Evolutionary conservation across 2,797 vertebrate species (phyloP).

Genomic region (Etheostoma nigrum): DNA sequence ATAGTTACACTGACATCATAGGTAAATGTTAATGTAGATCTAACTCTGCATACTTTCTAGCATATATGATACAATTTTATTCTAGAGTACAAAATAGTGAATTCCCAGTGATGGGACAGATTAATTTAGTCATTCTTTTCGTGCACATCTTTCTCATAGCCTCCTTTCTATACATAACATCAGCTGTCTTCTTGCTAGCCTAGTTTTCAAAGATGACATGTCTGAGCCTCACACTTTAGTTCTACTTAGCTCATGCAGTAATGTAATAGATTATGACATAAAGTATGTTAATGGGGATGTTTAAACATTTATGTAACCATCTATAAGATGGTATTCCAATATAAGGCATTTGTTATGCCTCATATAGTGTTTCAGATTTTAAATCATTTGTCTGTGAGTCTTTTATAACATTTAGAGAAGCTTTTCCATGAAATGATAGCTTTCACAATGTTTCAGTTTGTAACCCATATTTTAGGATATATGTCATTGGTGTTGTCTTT

Average conservation of each 20-base stretch:
- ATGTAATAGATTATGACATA: conserved; percentile 39
- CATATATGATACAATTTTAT: conserved; percentile 33
- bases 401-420: conserved; percentile 23
- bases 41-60: conserved; percentile 4
- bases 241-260: conserved; percentile 58
- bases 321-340: not conserved
- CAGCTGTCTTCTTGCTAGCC: conserved; percentile 66
- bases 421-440: not conserved
- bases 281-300: conserved; percentile 34
- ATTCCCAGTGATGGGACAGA: conserved; percentile 68
- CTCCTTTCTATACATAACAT: conserved; percentile 77
- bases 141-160: conserved; percentile 69
- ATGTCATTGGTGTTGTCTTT: conserved; percentile 43
- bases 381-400: conserved; percentile 21
- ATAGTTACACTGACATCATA: not conserved
- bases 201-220: conserved; percentile 77
- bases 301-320: conserved; percentile 36
- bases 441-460: conserved; percentile 10
- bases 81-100: conserved; percentile 53
- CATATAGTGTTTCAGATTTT: not conserved
- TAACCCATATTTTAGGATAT: conserved; percentile 7
- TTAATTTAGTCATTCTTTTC: conserved; percentile 75
- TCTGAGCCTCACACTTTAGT: conserved; percentile 57
- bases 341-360: conserved; percentile 1
- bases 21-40: conserved; percentile 2